Percentiles rank a stretch among this genome's conserved stretches.
Evolutionary conservation across 2,888 invertebrate species (phyloP).

Genomic region (Hyposoter dolosus): DNA sequence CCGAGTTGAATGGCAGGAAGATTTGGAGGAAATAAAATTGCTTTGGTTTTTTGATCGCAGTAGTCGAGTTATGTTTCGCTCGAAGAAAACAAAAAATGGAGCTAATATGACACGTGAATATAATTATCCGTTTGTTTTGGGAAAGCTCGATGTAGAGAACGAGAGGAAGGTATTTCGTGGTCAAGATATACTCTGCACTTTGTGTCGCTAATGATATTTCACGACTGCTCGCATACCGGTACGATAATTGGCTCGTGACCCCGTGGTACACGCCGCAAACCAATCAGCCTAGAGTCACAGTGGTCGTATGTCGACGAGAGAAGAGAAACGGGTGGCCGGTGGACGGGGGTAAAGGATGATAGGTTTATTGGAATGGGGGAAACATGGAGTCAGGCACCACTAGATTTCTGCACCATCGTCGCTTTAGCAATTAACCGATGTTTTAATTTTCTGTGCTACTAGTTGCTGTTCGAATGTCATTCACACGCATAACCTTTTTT

Average conservation of each 20-base stretch:
- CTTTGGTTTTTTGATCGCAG: not conserved
- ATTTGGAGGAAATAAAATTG: constrained; percentile 2
- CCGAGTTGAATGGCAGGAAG: not conserved
- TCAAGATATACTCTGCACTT: constrained; percentile 62
- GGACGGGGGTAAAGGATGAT: constrained; percentile 2
- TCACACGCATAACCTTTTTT: constrained; percentile 1
- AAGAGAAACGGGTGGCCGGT: constrained; percentile 8
- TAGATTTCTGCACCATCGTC: constrained; percentile 38
- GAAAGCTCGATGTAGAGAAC: not conserved
- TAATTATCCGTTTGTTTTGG: not conserved
- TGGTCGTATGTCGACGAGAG: constrained; percentile 37
- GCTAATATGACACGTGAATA: not conserved
- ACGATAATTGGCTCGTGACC: constrained; percentile 67
- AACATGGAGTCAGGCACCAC: constrained; percentile 35
- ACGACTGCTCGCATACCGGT: constrained; percentile 55
- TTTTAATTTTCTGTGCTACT: constrained; percentile 55
- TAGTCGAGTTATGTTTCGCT: constrained; percentile 14
- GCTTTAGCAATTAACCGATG: constrained; percentile 65
- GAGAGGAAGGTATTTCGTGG: constrained; percentile 35
- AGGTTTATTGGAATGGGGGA: constrained; percentile 35
- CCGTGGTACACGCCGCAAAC: constrained; percentile 60
- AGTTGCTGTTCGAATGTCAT: constrained; percentile 45
- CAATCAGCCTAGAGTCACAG: constrained; percentile 61
- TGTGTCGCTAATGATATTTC: constrained; percentile 65
- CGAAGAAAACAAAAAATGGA: not conserved